Evolutionary conservation across 2,113 vertebrate genomes (phyloP), one percentile per base, ranked within the genome.

Genomic region (Phylloscopus whistleri): DNA sequence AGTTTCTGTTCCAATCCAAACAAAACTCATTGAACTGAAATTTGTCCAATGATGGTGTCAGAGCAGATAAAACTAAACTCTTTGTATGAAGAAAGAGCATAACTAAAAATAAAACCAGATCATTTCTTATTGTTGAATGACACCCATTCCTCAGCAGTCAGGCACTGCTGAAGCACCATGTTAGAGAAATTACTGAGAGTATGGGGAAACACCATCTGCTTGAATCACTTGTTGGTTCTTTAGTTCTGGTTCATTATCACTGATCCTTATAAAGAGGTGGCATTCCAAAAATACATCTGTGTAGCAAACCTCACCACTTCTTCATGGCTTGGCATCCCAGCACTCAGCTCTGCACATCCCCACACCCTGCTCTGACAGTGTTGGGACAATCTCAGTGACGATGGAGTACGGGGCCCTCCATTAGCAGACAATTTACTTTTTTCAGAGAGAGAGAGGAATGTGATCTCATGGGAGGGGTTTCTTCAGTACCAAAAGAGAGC

Each of bases 371-470:
- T 73, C 31, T 77, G 13, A n/a, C 35, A 33, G 30, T 77, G 27
- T 13, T 82, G 82, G 70, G 53, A 52, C 37, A 68, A 87, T 24
- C 10, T 68, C 8, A 1, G 51, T 46, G 79, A 86, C n/a, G 60
- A 22, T 5, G 1, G 44, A 73, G 46, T 64, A 11, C 24, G 37
- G 16, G 14, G 19, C 9, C n/a, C 16, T 62, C 0, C 0, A 2
- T 82, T 39, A 79, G 15, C 41, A 64, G 33, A 28, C 11, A 93
- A 62, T 30, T 46, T 16, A 4, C 23, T 53, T 48, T 84, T 62
- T 78, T 58, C 30, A n/a, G 43, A 67, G 48, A 43, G 11, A 83
- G 20, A 43, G 1, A 9, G 11, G 46, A 60, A 48, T 67, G 17
- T 56, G 27, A 60, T 56, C 19, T 7, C 82, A 52, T 9, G 1